Conservation (phyloP, 2,888 invertebrate genomes). For the Oscheius sp. region DNA sequence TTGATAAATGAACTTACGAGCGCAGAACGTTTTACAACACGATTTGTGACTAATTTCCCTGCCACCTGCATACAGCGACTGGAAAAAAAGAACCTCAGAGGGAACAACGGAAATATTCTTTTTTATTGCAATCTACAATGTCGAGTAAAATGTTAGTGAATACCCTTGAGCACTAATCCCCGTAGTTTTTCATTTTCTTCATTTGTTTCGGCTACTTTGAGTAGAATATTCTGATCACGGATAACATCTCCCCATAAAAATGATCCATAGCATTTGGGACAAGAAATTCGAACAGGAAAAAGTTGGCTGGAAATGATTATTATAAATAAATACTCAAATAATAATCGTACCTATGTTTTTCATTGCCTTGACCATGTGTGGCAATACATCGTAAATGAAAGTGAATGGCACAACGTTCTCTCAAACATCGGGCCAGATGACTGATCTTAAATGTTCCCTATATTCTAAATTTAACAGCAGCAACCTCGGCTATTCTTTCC, state of each 20-base stretch:
- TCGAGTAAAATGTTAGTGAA: background rate
- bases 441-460: slow-evolving; percentile 37
- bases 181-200: slow-evolving; percentile 11
- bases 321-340: background rate
- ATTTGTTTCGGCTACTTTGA: slow-evolving; percentile 36
- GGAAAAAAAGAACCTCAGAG: too few relatives aligned
- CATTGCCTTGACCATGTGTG: slow-evolving; percentile 45
- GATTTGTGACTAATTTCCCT: slow-evolving; percentile 4
- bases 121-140: too few relatives aligned
- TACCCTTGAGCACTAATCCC: slow-evolving; percentile 7
- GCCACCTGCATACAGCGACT: too few relatives aligned
- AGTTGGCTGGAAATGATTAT: slow-evolving; percentile 34
- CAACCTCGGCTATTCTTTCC: slow-evolving; percentile 53
- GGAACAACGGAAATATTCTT: too few relatives aligned
- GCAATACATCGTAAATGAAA: slow-evolving; percentile 63
- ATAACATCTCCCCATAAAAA: slow-evolving; percentile 71
- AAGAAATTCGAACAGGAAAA: slow-evolving; percentile 52
- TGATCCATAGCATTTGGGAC: slow-evolving; percentile 53
- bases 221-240: slow-evolving; percentile 59
- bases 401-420: slow-evolving; percentile 39
- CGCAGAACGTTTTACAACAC: slow-evolving; percentile 12
- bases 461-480: slow-evolving; percentile 7
- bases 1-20: background rate
- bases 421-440: slow-evolving; percentile 41
- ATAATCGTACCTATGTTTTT: slow-evolving; percentile 10